Evolutionary conservation across 2,888 invertebrate species (phyloP), one percentile per base, ranked within the genome.

Genomic region (Scaeva pyrastri): DNA sequence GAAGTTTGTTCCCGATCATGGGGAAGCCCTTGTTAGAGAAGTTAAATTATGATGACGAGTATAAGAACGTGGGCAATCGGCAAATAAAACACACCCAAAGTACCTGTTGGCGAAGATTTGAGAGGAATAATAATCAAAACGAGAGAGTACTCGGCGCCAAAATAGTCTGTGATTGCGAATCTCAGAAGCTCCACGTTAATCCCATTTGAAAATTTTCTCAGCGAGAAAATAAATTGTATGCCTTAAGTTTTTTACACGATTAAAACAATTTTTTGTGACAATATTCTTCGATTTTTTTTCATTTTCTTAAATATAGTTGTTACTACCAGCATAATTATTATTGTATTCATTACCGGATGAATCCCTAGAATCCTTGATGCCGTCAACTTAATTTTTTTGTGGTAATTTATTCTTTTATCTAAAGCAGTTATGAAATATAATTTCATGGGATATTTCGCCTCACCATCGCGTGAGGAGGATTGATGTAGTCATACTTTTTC

Each of bases 1-100:
- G 56, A 88, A 88, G 26, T 78, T 90, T 2, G 72, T 90, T 11
- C 91, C 91, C 0, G 91, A 91, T 70, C 93, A 92, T 78, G 92
- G 92, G 0, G 88, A 90, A 26, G 90, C 91, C 2, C 88, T 91
- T 39, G 88, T 92, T 0, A 89, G 90, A 58, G 84, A 90, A 14
- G 81, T 93, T 0, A 88, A 88, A 23, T 87, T 92, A 21, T 89
- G 90, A 88, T 91, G 89, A 89, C 16, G n/a, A 10, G 23, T 14
- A 52, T n/a, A 4, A 58, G 8, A 31, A 48, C 36, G 68, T 55
- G 36, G 39, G 62, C 26, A 11, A 45, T 36, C 55, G 62, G 55
- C 31, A 52, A 74, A 36, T 3, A 23, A 26, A 52, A 52, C 8
- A 58, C 8, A 41, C 56, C 39, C 31, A 56, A 50, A 72, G 76